Percentiles rank a stretch among this genome's conserved stretches.
Evolutionary conservation across 2,113 vertebrate species (phyloP).

Genomic region (Limanda limanda): DNA sequence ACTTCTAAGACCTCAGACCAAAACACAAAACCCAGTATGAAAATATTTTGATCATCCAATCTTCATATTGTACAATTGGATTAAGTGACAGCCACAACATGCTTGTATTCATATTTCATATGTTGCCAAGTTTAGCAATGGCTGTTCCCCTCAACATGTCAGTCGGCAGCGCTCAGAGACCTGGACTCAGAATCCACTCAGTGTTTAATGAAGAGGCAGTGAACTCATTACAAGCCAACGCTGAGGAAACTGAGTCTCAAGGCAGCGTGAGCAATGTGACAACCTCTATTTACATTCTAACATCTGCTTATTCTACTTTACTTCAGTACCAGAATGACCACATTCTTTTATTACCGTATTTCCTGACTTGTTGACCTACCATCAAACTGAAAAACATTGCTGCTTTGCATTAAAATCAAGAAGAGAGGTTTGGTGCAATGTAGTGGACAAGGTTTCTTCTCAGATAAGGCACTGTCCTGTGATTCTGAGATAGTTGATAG

Average conservation of each 20-base stretch:
- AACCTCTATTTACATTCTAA: background rate
- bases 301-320: conserved; percentile 12
- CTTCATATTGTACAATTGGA: conserved; percentile 7
- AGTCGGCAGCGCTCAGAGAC: background rate
- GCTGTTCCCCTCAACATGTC: conserved; percentile 47
- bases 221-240: too few relatives aligned
- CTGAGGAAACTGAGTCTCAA: background rate
- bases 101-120: conserved; percentile 54
- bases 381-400: background rate
- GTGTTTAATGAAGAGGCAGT: too few relatives aligned
- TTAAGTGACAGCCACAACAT: conserved; percentile 11
- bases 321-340: background rate
- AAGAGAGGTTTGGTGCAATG: background rate
- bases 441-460: background rate
- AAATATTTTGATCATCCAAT: background rate
- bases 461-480: conserved; percentile 26
- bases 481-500: conserved; percentile 32
- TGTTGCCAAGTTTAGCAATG: conserved; percentile 53
- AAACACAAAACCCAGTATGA: background rate
- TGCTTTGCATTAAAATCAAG: background rate
- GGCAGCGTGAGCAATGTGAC: background rate
- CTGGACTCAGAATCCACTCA: background rate
- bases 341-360: background rate
- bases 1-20: background rate
- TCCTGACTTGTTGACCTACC: background rate